Evolutionary conservation across 1,140 invertebrate genomes (phyloP).

Genomic region (Homarus americanus): DNA sequence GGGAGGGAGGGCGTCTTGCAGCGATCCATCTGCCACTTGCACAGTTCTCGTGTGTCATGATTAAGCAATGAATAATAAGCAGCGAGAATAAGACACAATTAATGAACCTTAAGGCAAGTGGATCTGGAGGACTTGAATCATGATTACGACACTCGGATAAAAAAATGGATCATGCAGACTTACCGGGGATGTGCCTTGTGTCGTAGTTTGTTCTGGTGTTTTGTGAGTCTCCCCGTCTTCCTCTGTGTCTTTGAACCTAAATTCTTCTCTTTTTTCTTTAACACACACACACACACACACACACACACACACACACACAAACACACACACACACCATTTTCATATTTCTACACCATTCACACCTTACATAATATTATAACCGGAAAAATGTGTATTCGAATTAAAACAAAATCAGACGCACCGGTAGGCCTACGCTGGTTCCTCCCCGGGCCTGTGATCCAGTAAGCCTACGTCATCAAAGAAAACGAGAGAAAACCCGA

Average conservation of each 20-base stretch:
- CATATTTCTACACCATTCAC: too few species aligned
- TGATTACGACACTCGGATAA: too few species aligned
- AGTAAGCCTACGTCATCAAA: constrained; percentile 57
- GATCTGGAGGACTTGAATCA: not conserved
- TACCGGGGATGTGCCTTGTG: not conserved
- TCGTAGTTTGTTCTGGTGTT: too few species aligned
- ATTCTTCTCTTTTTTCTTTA: too few species aligned
- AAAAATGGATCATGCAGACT: not conserved
- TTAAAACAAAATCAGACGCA: too few species aligned
- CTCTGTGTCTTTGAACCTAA: too few species aligned
- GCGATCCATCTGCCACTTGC: not conserved
- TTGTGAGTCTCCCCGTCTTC: too few species aligned
- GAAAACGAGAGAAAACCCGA: constrained; percentile 49
- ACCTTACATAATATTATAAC: too few species aligned
- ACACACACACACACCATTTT: too few species aligned
- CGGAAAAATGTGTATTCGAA: too few species aligned
- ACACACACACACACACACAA: not conserved
- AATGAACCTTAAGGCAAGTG: not conserved
- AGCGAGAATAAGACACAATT: not conserved
- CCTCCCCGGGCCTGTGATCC: not conserved
- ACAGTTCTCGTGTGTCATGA: not conserved
- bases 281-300: not conserved
- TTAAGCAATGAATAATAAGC: constrained; percentile 22
- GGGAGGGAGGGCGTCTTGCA: not conserved
- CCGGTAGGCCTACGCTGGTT: not conserved